Evolutionary conservation across 1,140 invertebrate species (phyloP).

Genomic region (Zaprionus inermis): DNA sequence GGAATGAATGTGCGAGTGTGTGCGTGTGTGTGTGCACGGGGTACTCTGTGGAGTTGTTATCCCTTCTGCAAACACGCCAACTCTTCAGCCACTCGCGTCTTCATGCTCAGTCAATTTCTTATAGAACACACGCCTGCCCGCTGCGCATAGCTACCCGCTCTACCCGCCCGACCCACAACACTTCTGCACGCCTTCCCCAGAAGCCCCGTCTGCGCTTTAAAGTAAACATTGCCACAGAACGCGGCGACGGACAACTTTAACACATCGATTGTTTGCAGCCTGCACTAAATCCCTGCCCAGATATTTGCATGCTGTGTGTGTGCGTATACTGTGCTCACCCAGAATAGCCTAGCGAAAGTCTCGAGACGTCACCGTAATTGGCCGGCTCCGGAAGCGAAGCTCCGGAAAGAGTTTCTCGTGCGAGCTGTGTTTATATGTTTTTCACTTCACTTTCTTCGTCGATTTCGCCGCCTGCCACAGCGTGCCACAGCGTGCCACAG

Average conservation of each 20-base stretch:
- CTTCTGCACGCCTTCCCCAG: neutral
- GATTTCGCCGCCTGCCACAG: conserved; percentile 26
- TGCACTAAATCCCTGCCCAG: conserved; percentile 2
- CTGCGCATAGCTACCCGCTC: conserved; percentile 2
- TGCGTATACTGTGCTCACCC: neutral
- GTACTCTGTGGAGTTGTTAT: conserved; percentile 22
- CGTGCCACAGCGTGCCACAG: too few relatives aligned
- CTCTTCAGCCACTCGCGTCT: conserved; percentile 30
- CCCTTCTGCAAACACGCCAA: conserved; percentile 25
- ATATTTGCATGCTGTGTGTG: neutral
- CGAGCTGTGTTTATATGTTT: conserved; percentile 27
- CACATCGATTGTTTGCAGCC: conserved; percentile 35
- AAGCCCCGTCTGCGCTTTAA: conserved; percentile 38
- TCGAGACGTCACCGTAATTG: conserved; percentile 22
- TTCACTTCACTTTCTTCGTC: conserved; percentile 56
- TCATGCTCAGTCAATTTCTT: conserved; percentile 56
- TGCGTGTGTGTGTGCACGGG: neutral
- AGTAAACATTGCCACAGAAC: conserved; percentile 37
- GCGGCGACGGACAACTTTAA: conserved; percentile 35
- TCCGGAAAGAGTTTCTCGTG: neutral
- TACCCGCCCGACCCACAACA: too few relatives aligned
- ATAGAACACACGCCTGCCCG: conserved; percentile 48
- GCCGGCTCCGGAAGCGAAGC: conserved; percentile 12
- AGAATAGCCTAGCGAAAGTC: conserved; percentile 37
- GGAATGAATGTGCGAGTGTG: conserved; percentile 4